Evolutionary conservation across 2,888 invertebrate species (phyloP).

Genomic region (Macropis europaea): DNA sequence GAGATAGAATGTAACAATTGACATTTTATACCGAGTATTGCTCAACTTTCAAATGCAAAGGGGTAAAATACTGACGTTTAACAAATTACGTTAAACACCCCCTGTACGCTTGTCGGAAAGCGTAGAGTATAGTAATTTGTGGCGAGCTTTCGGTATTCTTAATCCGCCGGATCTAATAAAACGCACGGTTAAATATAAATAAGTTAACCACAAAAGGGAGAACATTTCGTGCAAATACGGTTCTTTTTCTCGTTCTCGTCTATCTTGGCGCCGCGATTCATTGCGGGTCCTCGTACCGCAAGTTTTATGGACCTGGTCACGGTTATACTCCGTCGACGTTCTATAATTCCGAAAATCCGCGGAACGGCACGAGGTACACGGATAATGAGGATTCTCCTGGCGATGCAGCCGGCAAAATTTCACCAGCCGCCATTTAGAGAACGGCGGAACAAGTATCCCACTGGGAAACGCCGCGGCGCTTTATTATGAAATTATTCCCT

Average conservation of each 20-base stretch:
- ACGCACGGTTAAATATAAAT: conserved; percentile 34
- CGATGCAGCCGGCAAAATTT: conserved; percentile 25
- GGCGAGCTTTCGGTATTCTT: too few species aligned
- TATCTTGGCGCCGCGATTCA: conserved; percentile 30
- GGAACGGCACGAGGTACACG: background rate
- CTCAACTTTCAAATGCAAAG: too few species aligned
- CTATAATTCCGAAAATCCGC: conserved; percentile 41
- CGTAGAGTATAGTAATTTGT: too few species aligned
- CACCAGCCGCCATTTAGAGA: conserved; percentile 20
- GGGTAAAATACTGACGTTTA: too few species aligned
- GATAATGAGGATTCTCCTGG: conserved; percentile 41
- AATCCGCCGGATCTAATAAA: conserved; percentile 6
- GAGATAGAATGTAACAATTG: too few species aligned
- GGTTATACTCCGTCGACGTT: conserved; percentile 26
- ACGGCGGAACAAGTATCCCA: conserved; percentile 23
- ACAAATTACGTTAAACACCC: too few species aligned
- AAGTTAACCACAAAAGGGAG: conserved; percentile 15
- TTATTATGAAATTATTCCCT: conserved; percentile 37
- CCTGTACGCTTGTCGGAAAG: too few species aligned
- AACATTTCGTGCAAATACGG: conserved; percentile 13
- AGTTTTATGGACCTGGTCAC: conserved; percentile 13
- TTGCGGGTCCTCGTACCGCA: background rate
- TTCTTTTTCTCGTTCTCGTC: conserved; percentile 20
- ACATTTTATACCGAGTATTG: too few species aligned
- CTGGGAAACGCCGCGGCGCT: conserved; percentile 8